Evolutionary conservation across 2,113 vertebrate genomes (phyloP).

Genomic region (Castor canadensis): DNA sequence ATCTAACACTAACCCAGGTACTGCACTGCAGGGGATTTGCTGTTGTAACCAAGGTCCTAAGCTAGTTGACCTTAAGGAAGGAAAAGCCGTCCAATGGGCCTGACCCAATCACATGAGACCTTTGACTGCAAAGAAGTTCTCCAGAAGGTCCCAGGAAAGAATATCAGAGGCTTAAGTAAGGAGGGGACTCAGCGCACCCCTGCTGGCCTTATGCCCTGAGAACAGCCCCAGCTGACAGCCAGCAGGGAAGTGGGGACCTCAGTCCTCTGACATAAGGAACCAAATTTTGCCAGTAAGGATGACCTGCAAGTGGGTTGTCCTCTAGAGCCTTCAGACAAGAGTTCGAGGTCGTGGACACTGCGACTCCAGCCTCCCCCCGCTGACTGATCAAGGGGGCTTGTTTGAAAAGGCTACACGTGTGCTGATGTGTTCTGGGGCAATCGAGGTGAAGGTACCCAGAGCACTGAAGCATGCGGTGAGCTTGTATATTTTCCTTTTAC

Average conservation of each 20-base stretch:
- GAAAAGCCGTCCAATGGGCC: no score
- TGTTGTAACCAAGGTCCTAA: not conserved
- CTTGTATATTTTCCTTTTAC: not conserved
- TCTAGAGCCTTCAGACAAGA: not conserved
- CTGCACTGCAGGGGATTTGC: not conserved
- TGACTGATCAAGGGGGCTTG: not conserved
- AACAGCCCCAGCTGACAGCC: not conserved
- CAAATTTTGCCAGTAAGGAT: not conserved
- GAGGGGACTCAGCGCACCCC: no score
- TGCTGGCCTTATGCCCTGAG: no score
- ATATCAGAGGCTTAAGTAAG: not conserved
- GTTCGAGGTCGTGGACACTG: not conserved
- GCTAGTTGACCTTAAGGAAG: not conserved
- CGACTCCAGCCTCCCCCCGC: not conserved
- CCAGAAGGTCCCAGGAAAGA: not conserved
- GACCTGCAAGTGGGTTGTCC: not conserved
- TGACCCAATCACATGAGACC: not conserved
- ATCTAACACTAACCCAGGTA: not conserved
- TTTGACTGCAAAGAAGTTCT: not conserved
- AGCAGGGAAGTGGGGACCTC: not conserved
- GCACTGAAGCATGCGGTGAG: not conserved
- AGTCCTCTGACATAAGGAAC: not conserved
- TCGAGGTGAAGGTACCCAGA: no score
- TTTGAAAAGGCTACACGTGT: not conserved
- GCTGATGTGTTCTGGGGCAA: not conserved